Conservation (phyloP, 2,113 vertebrate genomes). For the Apteryx owenii region DNA sequence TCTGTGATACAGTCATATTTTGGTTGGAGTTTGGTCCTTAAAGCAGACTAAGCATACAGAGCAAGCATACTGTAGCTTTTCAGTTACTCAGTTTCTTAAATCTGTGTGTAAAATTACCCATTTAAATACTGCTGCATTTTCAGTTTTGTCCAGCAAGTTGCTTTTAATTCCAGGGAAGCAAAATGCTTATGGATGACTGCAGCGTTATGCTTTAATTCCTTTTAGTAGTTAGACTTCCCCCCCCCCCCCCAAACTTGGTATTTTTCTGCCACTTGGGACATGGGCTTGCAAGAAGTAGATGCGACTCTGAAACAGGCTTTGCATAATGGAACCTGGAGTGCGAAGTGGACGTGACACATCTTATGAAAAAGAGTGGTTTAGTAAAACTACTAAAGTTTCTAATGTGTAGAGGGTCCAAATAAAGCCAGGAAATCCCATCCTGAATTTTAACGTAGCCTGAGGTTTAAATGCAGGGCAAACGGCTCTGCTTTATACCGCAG, state of each 20-base stretch:
- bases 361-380: background rate
- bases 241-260: background rate
- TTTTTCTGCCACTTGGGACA: background rate
- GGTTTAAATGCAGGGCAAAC: background rate
- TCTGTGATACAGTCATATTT: background rate
- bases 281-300: background rate
- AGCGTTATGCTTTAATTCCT: background rate
- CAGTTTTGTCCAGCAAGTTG: background rate
- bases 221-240: background rate
- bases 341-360: rapidly evolving
- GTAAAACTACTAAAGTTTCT: background rate
- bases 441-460: background rate
- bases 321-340: background rate
- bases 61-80: background rate
- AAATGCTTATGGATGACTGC: background rate
- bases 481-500: background rate
- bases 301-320: background rate
- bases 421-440: background rate
- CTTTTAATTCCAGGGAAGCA: background rate
- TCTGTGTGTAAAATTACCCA: background rate
- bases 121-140: background rate
- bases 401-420: background rate
- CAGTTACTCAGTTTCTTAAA: background rate
- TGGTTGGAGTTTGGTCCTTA: background rate
- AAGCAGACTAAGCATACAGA: background rate